Percentiles rank a stretch among this genome's conserved stretches.
phyloP scores from a whole-genome alignment of 2,888 invertebrate species.

The Leptothorax acervorum region DNA sequence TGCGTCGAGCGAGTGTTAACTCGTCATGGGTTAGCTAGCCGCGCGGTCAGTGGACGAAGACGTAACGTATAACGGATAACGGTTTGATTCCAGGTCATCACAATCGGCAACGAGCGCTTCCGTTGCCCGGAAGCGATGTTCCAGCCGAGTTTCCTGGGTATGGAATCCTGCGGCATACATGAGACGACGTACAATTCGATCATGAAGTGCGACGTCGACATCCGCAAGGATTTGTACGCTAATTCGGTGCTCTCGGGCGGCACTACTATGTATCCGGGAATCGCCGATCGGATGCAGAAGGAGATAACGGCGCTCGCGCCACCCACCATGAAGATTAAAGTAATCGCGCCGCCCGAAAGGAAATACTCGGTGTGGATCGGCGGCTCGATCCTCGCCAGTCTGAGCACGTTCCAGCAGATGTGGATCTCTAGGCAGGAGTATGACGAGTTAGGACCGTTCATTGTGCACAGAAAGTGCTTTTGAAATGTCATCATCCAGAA shows the following conservation, averaged over 20 bases:
- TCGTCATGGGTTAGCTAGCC: slow-evolving; percentile 88
- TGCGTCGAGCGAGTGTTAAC: slow-evolving; percentile 31
- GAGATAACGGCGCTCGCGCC: slow-evolving; percentile 86
- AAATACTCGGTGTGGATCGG: slow-evolving; percentile 87
- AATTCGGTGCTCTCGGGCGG: slow-evolving; percentile 87
- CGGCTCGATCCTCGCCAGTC: slow-evolving; percentile 86
- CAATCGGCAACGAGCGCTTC: slow-evolving; percentile 86
- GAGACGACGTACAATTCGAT: slow-evolving; percentile 88
- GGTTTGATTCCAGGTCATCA: slow-evolving; percentile 84
- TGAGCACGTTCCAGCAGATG: slow-evolving; percentile 86
- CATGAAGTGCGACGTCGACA: slow-evolving; percentile 89
- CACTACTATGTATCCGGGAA: slow-evolving; percentile 87
- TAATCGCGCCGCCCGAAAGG: slow-evolving; percentile 86
- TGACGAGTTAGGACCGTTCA: slow-evolving; percentile 86
- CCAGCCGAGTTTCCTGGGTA: slow-evolving; percentile 87
- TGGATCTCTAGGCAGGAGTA: slow-evolving; percentile 87
- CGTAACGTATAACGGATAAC: slow-evolving; percentile 40
- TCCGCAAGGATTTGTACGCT: slow-evolving; percentile 87
- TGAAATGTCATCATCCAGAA: slow-evolving; percentile 4
- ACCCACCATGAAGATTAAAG: slow-evolving; percentile 86
- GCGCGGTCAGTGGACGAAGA: slow-evolving; percentile 55
- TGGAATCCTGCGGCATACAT: slow-evolving; percentile 87
- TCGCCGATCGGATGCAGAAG: slow-evolving; percentile 86
- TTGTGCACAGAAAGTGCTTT: slow-evolving; percentile 86
- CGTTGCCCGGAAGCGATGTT: slow-evolving; percentile 87